Evolutionary conservation across 2,113 vertebrate species (phyloP).

Genomic region (Pterophyllum scalare): DNA sequence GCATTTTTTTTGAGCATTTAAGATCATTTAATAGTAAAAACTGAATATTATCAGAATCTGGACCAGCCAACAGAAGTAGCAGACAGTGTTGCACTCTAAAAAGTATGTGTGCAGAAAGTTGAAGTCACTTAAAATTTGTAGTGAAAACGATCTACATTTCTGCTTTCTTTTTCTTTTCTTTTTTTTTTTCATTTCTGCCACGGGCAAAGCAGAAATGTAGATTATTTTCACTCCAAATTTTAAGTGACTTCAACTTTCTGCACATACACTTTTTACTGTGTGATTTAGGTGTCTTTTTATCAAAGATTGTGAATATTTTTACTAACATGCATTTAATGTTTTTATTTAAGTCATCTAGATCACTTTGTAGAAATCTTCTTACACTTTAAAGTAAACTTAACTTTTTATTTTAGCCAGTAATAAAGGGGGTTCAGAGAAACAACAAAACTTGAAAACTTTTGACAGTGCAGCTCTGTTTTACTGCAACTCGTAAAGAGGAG

Average conservation of each 20-base stretch:
- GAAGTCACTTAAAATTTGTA: no score
- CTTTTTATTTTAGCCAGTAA: not conserved
- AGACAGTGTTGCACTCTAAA: not conserved
- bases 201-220: no score
- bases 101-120: no score
- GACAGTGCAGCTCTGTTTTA: not conserved
- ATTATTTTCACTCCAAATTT: no score
- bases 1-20: not conserved
- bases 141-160: no score
- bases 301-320: not conserved
- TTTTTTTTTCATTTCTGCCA: no score
- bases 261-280: no score
- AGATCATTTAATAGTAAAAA: not conserved
- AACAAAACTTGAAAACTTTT: not conserved
- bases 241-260: no score
- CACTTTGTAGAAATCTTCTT: not conserved
- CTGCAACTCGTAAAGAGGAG: not conserved
- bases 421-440: not conserved
- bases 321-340: not conserved
- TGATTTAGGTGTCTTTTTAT: not conserved
- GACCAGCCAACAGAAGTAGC: not conserved
- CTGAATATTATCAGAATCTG: not conserved
- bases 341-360: not conserved
- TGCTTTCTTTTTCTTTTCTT: no score
- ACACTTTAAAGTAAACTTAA: not conserved